These are phyloP conservation scores for Drosophila cognata DNA, from an alignment of 2,888 invertebrate genomes.

Conservation along the genomic window DNA sequence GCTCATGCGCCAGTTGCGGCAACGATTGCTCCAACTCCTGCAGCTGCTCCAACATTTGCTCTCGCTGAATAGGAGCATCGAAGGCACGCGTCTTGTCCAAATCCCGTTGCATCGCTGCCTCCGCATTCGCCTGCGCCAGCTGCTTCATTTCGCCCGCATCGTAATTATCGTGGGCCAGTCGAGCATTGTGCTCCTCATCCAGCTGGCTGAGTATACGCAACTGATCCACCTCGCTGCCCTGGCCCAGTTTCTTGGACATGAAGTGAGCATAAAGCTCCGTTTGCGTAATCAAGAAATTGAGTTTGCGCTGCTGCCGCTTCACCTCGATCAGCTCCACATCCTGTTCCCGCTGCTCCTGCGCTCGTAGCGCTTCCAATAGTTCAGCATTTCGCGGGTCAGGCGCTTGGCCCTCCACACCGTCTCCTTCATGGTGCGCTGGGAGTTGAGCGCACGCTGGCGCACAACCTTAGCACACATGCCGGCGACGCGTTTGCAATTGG, in stretches of 20 bases:
- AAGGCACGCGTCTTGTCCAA: slow-evolving; percentile 89
- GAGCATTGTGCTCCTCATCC: slow-evolving; percentile 93
- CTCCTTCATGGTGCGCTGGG: slow-evolving; percentile 97
- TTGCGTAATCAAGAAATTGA: no score
- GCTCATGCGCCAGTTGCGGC: slow-evolving; percentile 48
- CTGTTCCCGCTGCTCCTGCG: slow-evolving; percentile 96
- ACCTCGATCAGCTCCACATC: slow-evolving; percentile 94
- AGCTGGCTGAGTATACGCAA: slow-evolving; percentile 93
- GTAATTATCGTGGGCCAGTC: slow-evolving; percentile 92
- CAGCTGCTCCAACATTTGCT: slow-evolving; percentile 49
- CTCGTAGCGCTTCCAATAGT: slow-evolving; percentile 97
- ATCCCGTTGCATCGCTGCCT: slow-evolving; percentile 92
- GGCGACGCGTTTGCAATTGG: slow-evolving; percentile 93
- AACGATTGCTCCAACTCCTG: slow-evolving; percentile 30
- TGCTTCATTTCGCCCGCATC: slow-evolving; percentile 86
- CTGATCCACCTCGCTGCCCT: slow-evolving; percentile 90
- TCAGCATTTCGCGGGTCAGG: slow-evolving; percentile 94
- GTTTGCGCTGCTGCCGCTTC: slow-evolving; percentile 95
- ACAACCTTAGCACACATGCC: slow-evolving; percentile 91
- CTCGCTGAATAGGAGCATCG: slow-evolving; percentile 86
- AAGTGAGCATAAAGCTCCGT: slow-evolving; percentile 98
- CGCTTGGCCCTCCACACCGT: slow-evolving; percentile 96
- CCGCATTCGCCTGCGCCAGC: slow-evolving; percentile 92
- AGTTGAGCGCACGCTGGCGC: slow-evolving; percentile 87
- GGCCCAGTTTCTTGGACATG: slow-evolving; percentile 95